These are phyloP conservation scores for Stenchaetothrips biformis DNA, from an alignment of 2,888 invertebrate species.

Conservation along the genomic window DNA sequence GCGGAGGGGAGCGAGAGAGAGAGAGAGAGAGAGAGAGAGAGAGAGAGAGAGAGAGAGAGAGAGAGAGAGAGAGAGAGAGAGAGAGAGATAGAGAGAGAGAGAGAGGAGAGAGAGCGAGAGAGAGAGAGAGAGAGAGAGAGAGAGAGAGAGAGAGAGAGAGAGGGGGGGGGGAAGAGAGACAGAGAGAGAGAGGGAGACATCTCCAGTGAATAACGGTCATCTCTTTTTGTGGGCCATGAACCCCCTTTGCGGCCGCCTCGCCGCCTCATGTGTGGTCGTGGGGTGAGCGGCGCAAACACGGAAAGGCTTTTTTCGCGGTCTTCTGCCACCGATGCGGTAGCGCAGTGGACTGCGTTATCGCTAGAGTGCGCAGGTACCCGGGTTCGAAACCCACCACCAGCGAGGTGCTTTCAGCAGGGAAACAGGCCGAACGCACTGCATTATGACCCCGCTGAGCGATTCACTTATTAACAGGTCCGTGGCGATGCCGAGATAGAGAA, in stretches of 20 bases:
- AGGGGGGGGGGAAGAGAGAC: no score
- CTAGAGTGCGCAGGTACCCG: no score
- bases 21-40: neutral
- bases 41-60: slow-evolving; percentile 13
- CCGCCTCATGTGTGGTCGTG: neutral
- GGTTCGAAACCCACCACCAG: no score
- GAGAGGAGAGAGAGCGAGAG: neutral
- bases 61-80: neutral
- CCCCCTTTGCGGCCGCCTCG: neutral
- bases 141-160: no score
- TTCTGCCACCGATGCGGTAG: no score
- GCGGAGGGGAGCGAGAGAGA: neutral
- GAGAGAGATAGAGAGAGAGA: no score
- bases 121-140: no score
- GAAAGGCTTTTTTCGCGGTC: neutral
- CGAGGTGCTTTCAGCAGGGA: no score
- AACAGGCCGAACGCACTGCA: no score
- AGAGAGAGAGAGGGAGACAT: neutral
- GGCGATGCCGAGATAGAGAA: neutral
- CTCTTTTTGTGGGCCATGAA: slow-evolving; percentile 14
- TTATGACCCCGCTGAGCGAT: no score
- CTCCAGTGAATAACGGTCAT: slow-evolving; percentile 14
- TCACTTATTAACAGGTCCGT: no score
- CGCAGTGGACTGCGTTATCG: no score
- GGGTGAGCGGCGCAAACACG: neutral